These are phyloP conservation scores for Phodopus roborovskii DNA, from an alignment of 2,113 vertebrate species.

Conservation along the genomic window DNA sequence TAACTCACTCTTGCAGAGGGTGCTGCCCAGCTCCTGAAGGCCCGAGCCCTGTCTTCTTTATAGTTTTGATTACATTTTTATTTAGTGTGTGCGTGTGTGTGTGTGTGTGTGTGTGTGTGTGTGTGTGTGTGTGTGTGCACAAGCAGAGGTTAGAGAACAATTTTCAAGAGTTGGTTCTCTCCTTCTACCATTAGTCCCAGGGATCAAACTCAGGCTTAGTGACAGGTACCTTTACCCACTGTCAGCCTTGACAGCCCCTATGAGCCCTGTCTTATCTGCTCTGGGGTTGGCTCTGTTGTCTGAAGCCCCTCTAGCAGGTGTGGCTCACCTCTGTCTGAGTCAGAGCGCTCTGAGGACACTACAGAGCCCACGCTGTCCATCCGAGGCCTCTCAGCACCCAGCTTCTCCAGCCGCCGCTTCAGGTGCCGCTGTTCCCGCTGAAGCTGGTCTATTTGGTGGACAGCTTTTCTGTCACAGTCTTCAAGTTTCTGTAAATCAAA, in stretches of 20 bases:
- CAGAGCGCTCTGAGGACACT: slow-evolving; percentile 91
- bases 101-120: neutral
- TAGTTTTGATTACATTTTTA: neutral
- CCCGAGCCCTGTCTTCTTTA: neutral
- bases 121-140: neutral
- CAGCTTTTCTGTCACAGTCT: slow-evolving; percentile 92
- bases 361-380: slow-evolving; percentile 94
- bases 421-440: slow-evolving; percentile 95
- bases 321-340: slow-evolving; percentile 93
- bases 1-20: neutral
- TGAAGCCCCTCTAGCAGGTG: neutral
- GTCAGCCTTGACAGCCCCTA: neutral
- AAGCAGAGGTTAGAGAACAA: neutral
- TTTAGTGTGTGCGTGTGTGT: neutral
- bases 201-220: neutral
- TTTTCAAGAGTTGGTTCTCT: neutral
- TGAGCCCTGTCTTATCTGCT: neutral
- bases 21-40: neutral
- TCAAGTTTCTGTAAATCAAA: slow-evolving; percentile 91
- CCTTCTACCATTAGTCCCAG: neutral
- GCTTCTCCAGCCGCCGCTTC: slow-evolving; percentile 94
- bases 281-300: neutral
- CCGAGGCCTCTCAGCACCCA: slow-evolving; percentile 93
- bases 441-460: slow-evolving; percentile 95
- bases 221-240: neutral